Evolutionary conservation across 1,140 invertebrate species (phyloP).

Genomic region (Rhagoletis pomonella): DNA sequence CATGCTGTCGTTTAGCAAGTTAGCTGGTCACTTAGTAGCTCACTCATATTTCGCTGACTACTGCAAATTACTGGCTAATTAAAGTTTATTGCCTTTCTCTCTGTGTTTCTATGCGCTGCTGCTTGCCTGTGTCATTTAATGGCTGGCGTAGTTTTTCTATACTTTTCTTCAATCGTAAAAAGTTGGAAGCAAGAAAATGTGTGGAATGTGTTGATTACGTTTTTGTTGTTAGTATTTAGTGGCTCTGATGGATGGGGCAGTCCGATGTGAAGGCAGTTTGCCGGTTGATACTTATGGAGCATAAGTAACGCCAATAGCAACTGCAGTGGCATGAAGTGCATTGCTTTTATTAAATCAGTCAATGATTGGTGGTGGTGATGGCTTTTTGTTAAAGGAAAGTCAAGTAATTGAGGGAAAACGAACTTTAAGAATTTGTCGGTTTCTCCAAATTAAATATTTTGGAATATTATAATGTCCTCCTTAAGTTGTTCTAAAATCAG

Average conservation of each 20-base stretch:
- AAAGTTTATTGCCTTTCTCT: conserved; percentile 37
- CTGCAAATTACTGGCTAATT: conserved; percentile 34
- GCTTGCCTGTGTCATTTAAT: background rate
- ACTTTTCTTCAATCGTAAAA: background rate
- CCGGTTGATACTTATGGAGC: background rate
- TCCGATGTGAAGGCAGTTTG: no score
- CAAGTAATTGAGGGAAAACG: no score
- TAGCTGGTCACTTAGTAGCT: background rate
- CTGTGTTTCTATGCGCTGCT: background rate
- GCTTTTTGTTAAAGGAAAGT: no score
- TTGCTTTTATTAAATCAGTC: no score
- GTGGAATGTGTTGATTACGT: conserved; percentile 37
- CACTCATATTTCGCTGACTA: background rate
- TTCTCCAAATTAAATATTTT: no score
- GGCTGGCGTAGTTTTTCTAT: background rate
- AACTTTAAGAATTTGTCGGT: no score
- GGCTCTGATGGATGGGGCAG: background rate
- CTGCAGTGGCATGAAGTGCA: no score
- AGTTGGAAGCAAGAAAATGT: background rate
- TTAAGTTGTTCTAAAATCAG: no score
- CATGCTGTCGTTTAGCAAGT: background rate
- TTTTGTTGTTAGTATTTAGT: conserved; percentile 7
- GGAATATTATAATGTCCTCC: no score
- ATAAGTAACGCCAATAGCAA: no score
- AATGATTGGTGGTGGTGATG: no score